Percentiles rank a stretch among this genome's conserved stretches.
phyloP scores from a whole-genome alignment of 2,113 vertebrate species.

The Ptychochromis oligacanthus region DNA sequence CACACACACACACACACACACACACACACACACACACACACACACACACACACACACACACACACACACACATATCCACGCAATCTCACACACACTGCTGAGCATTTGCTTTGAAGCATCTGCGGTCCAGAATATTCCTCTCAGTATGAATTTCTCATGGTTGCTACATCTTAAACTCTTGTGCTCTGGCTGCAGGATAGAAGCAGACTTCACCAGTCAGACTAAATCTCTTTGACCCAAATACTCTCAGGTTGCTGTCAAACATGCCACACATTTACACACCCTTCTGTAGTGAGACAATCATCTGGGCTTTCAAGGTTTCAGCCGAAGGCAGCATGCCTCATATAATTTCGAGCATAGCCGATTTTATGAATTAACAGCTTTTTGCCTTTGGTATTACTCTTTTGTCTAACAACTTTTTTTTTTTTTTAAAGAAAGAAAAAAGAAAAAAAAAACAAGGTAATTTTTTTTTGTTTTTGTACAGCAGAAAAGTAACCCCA shows the following conservation, averaged over 20 bases:
- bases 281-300: background rate
- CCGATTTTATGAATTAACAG: background rate
- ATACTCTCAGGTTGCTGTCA: conserved; percentile 39
- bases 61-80: background rate
- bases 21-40: conserved; percentile 5
- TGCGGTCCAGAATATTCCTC: conserved; percentile 41
- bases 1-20: background rate
- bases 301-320: background rate
- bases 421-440: too few relatives aligned
- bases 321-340: background rate
- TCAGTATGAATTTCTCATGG: conserved; percentile 39
- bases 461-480: background rate
- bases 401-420: background rate
- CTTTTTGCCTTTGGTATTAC: background rate
- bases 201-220: conserved; percentile 42
- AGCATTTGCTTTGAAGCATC: conserved; percentile 55
- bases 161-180: conserved; percentile 46
- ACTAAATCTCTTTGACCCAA: conserved; percentile 45
- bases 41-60: background rate
- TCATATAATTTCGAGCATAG: background rate
- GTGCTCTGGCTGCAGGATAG: conserved; percentile 12
- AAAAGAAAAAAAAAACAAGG: background rate
- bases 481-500: background rate
- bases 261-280: conserved; percentile 5
- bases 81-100: conserved; percentile 6